A percentile compares a stretch with the other conserved stretches of the same genome.
These are phyloP conservation scores for Chitala chitala DNA, from an alignment of 2,113 vertebrate genomes.

Conservation along the genomic window DNA sequence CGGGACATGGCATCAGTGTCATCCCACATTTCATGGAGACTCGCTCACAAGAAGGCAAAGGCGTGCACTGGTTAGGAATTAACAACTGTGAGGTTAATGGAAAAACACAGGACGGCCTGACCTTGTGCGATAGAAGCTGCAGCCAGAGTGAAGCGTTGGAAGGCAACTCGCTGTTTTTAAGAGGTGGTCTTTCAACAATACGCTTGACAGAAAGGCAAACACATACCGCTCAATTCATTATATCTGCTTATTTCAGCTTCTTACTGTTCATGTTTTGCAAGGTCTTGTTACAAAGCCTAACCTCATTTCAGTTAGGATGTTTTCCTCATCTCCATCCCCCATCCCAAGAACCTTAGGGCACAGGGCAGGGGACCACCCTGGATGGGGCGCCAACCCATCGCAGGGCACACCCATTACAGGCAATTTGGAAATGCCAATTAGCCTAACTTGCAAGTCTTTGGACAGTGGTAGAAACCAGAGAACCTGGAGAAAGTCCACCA, in stretches of 20 bases:
- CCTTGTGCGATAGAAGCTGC: slow-evolving; percentile 20
- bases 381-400: too few species aligned
- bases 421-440: too few species aligned
- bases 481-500: too few species aligned
- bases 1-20: neutral
- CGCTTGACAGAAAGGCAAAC: neutral
- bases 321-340: too few species aligned
- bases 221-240: neutral
- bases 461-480: too few species aligned
- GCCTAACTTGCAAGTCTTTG: too few species aligned
- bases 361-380: too few species aligned
- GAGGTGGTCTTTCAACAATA: neutral
- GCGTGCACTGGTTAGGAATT: neutral
- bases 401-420: too few species aligned
- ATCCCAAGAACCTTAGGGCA: too few species aligned
- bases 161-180: neutral
- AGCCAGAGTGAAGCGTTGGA: neutral
- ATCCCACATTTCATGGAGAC: slow-evolving; percentile 2
- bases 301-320: neutral
- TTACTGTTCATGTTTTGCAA: too few species aligned
- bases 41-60: neutral
- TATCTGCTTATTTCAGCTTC: neutral
- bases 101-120: slow-evolving; percentile 21
- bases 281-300: too few species aligned
- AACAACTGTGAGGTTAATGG: slow-evolving; percentile 26